phyloP scores from a whole-genome alignment of 2,888 invertebrate species.

The Melikaiella ostensackeni region DNA sequence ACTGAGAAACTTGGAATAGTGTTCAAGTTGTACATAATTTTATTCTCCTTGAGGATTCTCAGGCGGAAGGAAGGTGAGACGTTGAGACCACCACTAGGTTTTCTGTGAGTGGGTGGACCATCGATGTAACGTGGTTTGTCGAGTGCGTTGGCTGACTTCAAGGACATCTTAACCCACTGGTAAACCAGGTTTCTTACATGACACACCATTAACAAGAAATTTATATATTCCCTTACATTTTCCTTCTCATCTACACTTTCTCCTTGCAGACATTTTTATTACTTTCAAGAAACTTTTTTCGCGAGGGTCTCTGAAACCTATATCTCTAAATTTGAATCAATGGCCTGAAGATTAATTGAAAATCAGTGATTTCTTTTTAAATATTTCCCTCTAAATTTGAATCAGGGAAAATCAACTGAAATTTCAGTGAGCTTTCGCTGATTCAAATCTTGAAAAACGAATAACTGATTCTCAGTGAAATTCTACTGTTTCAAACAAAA shows the following conservation, averaged over 20 bases:
- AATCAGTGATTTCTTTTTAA: too few relatives aligned
- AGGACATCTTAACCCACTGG: conserved; percentile 46
- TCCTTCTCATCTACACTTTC: conserved; percentile 8
- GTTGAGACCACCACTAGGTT: conserved; percentile 52
- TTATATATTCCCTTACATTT: conserved; percentile 32
- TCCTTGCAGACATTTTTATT: not conserved
- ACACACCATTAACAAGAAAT: conserved; percentile 38
- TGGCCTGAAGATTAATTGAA: too few relatives aligned
- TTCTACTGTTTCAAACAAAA: too few relatives aligned
- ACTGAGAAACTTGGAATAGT: conserved; percentile 24
- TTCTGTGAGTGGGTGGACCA: conserved; percentile 49
- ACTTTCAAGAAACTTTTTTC: not conserved
- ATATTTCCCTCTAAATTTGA: too few relatives aligned
- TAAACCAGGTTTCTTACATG: conserved; percentile 42
- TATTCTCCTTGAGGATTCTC: conserved; percentile 53
- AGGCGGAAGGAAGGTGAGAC: conserved; percentile 50
- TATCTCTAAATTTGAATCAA: too few relatives aligned
- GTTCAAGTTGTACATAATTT: conserved; percentile 37
- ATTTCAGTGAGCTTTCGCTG: too few relatives aligned
- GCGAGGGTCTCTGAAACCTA: too few relatives aligned
- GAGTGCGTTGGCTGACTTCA: conserved; percentile 51
- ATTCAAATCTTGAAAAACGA: too few relatives aligned
- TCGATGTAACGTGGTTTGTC: conserved; percentile 46
- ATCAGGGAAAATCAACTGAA: too few relatives aligned
- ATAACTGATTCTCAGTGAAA: too few relatives aligned